phyloP scores from a whole-genome alignment of 2,888 invertebrate genomes.

The Ophion obscuratus region DNA sequence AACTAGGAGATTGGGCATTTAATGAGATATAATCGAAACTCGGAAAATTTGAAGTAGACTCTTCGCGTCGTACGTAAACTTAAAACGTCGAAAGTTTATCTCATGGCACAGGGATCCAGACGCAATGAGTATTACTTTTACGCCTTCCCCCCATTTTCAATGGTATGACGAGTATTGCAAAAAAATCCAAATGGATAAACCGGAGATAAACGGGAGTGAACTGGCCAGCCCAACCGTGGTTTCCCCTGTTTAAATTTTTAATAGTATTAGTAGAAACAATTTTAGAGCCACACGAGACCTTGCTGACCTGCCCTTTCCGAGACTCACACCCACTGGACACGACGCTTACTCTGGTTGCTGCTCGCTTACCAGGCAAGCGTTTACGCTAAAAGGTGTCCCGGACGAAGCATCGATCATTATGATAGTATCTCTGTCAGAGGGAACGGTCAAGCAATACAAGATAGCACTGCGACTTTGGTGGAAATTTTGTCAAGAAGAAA shows the following conservation, averaged over 20 bases:
- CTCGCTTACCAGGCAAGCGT: slow-evolving; percentile 68
- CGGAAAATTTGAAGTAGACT: neutral
- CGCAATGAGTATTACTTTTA: slow-evolving; percentile 16
- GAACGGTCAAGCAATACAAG: slow-evolving; percentile 71
- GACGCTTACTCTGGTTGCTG: slow-evolving; percentile 72
- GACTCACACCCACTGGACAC: slow-evolving; percentile 63
- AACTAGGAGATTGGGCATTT: no score
- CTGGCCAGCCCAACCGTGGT: slow-evolving; percentile 67
- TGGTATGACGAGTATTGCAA: slow-evolving; percentile 6
- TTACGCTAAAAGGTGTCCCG: slow-evolving; percentile 61
- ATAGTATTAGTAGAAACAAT: slow-evolving; percentile 50
- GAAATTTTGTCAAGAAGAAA: slow-evolving; percentile 63
- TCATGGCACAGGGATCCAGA: neutral
- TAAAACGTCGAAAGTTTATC: slow-evolving; percentile 13
- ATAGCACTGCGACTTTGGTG: slow-evolving; percentile 70
- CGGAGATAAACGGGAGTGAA: slow-evolving; percentile 29
- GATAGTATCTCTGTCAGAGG: slow-evolving; percentile 68
- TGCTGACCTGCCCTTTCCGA: slow-evolving; percentile 69
- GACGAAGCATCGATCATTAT: slow-evolving; percentile 52
- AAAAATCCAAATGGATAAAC: slow-evolving; percentile 40
- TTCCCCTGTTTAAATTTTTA: slow-evolving; percentile 33
- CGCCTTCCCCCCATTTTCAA: slow-evolving; percentile 47
- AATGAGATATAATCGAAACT: no score
- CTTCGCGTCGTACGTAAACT: neutral
- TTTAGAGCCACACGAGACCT: slow-evolving; percentile 63